Base-by-base conservation (phyloP, 2,797 vertebrate genomes). In the Sphaeramia orbicularis region DNA sequence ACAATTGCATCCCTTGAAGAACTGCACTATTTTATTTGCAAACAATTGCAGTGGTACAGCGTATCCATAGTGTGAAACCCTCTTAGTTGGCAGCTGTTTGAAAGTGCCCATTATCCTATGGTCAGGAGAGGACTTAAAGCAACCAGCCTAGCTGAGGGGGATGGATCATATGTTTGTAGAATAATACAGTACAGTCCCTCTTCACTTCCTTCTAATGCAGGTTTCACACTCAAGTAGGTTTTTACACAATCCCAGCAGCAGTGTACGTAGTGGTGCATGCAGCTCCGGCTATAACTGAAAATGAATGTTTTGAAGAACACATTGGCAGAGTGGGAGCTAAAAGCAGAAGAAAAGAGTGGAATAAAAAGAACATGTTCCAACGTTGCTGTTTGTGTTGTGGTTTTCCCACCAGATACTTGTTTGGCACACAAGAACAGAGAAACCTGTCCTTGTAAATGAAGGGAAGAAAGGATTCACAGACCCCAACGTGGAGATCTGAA, bases 401-500 rank as follows among this genome's bases (percentile, higher is more conserved):
- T 35, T 72, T 59, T 73, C 57, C 64, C 54, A 50, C 65, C 90
- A 99, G 98, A 97, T 99, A 89, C 95, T 99, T 32, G 98, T 99
- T 78, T 99, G 98, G 98, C 98, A 99, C 86, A 99, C 98, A 0
- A 95, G 98, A 88, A 99, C 98, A 0, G 98, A 99, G 90, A 99
- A 99, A 84, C 98, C 98, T 0, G 95, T 99, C 84, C 94, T 99
- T 73, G 98, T 99, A 69, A 99, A 99, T 0, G 98, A 99, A 86
- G 98, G 98, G 36, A 99, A 98, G 87, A 98, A 97, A 89, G 97
- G 98, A 87, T 99, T 99, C 93, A 99, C 98, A 72, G 98, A 99
- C 86, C 95, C 95, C 58, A 96, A 96, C 0, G 93, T 99, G 91
- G 98, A 99, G 94, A 97, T 99, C 86, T 99, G 95, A 98, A 71